Evolutionary conservation across 2,888 invertebrate genomes (phyloP).

Genomic region (Pyrgus malvae): DNA sequence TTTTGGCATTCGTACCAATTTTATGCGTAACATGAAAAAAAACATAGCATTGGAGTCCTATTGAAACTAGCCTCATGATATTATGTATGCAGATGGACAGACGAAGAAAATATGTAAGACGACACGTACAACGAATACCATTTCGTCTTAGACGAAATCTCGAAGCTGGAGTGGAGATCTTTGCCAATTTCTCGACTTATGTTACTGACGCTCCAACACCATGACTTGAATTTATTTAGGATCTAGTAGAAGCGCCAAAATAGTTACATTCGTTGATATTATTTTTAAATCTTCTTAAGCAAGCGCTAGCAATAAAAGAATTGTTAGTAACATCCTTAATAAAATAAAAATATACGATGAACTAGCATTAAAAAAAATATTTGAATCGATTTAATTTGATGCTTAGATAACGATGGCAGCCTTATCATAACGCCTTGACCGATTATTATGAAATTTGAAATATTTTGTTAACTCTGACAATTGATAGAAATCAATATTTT

Average conservation of each 20-base stretch:
- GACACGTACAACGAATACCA: constrained; percentile 18
- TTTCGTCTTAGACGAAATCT: constrained; percentile 16
- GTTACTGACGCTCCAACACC: constrained; percentile 16
- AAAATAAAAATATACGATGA: too few species aligned
- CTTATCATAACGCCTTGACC: too few species aligned
- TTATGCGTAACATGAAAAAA: too few species aligned
- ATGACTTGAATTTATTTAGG: constrained; percentile 19
- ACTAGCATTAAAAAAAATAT: too few species aligned
- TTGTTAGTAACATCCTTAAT: too few species aligned
- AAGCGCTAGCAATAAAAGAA: too few species aligned
- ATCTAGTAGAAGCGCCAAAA: constrained; percentile 1
- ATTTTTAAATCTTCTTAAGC: not conserved
- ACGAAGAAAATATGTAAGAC: constrained; percentile 5
- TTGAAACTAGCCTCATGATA: not conserved
- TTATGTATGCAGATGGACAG: constrained; percentile 20
- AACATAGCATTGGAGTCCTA: not conserved
- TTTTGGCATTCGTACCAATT: too few species aligned
- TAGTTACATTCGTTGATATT: not conserved
- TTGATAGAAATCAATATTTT: too few species aligned
- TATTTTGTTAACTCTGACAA: too few species aligned
- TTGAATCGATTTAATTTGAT: too few species aligned
- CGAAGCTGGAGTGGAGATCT: constrained; percentile 14
- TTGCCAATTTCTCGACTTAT: constrained; percentile 24
- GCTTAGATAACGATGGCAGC: too few species aligned
- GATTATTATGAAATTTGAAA: too few species aligned